Evolutionary conservation across 2,888 invertebrate species (phyloP).

Genomic region (Malacosoma neustria): DNA sequence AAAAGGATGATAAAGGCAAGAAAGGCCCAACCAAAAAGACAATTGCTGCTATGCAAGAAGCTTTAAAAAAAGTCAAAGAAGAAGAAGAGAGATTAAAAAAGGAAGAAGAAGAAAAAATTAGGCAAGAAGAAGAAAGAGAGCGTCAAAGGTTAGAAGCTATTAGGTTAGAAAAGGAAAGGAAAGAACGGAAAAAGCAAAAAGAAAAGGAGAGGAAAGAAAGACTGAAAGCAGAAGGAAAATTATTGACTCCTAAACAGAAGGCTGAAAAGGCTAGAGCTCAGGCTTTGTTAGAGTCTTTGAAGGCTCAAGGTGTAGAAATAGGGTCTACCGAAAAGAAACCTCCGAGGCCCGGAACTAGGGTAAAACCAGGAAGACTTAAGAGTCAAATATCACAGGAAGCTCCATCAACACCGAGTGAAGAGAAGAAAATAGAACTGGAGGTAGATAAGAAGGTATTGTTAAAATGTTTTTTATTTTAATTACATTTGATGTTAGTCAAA

Average conservation of each 20-base stretch:
- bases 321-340: conserved; percentile 81
- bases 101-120: conserved; percentile 88
- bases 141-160: conserved; percentile 82
- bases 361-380: conserved; percentile 82
- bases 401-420: conserved; percentile 60
- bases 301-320: conserved; percentile 90
- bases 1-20: conserved; percentile 74
- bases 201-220: conserved; percentile 95
- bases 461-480: no score
- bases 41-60: conserved; percentile 94
- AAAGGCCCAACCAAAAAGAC: conserved; percentile 89
- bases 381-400: conserved; percentile 76
- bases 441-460: conserved; percentile 63
- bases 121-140: conserved; percentile 83
- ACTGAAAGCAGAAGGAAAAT: conserved; percentile 96
- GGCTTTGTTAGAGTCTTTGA: conserved; percentile 90
- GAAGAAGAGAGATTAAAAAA: conserved; percentile 85
- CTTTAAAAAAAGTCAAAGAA: conserved; percentile 89
- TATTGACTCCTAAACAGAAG: conserved; percentile 94
- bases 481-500: no score
- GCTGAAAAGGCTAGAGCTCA: conserved; percentile 91
- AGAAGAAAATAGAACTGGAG: conserved; percentile 65
- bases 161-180: conserved; percentile 89
- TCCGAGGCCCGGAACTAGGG: conserved; percentile 81
- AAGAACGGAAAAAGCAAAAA: conserved; percentile 91